Evolutionary conservation across 2,888 invertebrate species (phyloP), one percentile per base, ranked within the genome.

Genomic region (Acanthococcus lagerstroemiae): DNA sequence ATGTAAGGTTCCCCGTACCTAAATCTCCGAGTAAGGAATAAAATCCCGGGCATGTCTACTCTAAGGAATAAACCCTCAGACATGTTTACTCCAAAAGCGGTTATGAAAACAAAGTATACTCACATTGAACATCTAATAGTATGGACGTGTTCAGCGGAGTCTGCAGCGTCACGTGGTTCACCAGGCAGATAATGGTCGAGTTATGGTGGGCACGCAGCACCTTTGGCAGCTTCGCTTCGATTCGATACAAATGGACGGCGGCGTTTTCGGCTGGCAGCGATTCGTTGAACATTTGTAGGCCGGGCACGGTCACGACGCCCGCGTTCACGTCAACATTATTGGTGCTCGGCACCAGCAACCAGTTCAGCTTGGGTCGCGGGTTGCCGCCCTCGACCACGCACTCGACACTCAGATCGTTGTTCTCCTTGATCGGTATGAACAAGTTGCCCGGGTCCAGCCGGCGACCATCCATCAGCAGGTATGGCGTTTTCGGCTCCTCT

Each of bases 351-450:
- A 5, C 78, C 74, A 70, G 80, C 79, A 73, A 82, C 84, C 66
- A 83, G 74, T 19, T 80, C 73, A 1, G 81, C 78, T 70, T 79
- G 80, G 82, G 79, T 19, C 86, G 84, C 0, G 87, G 87, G 72
- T 86, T 83, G 52, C 84, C 84, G 76, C 90, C 90, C 77, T 91
- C 90, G 68, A 88, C 89, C n/a, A 90, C 85, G 74, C 92, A 92
- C 70, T 87, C 84, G 70, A 92, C 83, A 68, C 86, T 86, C 37
- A 92, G 79, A 73, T 88, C 86, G 27, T 87, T 86, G 75, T 89
- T 89, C 76, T 92, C 91, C 72, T 88, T 82, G 21, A 91, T 90
- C 0, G 91, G 91, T 71, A 90, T 87, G 80, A 90, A 90, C 69
- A 87, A 85, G 78, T 90, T 90, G 70, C 90, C 89, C 0, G 90